Base-by-base conservation (phyloP, 2,797 vertebrate genomes). In the Hipposideros larvatus region DNA sequence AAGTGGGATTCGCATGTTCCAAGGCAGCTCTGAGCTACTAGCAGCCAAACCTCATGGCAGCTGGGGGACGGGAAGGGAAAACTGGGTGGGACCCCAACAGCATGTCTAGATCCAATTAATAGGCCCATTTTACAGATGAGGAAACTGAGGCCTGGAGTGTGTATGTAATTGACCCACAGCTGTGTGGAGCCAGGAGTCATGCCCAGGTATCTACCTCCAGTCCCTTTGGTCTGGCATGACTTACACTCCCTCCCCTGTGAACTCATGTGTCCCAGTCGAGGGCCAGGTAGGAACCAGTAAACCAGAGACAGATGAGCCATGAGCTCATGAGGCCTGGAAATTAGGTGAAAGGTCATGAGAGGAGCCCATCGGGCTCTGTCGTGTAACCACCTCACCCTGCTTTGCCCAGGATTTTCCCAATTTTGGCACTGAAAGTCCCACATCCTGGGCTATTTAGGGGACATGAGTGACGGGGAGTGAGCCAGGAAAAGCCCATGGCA, bases 401-500 rank as follows among this genome's bases (percentile, higher is more conserved):
- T 77, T 37, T 77, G 22, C 37, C 53, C 13, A 26, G 85, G 53
- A 71, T 24, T 51, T 19, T 46, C n/a, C 83, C 73, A 70, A 10
- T 57, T 41, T 74, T 7, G 80, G 41, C 84, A 5, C 65, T 70
- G 34, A 63, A 34, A n/a, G 63, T 41, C 57, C 55, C 7, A 5
- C 37, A 55, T 48, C 55, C 28, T 63, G 24, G 65, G 51, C 59
- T 88, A 11, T 34, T 48, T 37, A 55, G 78, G 43, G 48, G 7
- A 61, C 1, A 5, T 31, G 68, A 24, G 31, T 31, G 24, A 70
- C 9, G 71, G 66, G 61, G 28, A 53, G 34, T 0, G 6, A 91
- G 80, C 92, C 80, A 90, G 92, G 48, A 66, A 85, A 88, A 78
- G 21, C 78, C 74, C 59, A 16, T 43, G n/a, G n/a, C 59, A 87